Percentiles rank a stretch among this genome's conserved stretches.
phyloP scores from a whole-genome alignment of 1,140 invertebrate species.

The Leptopilina boulardi region DNA sequence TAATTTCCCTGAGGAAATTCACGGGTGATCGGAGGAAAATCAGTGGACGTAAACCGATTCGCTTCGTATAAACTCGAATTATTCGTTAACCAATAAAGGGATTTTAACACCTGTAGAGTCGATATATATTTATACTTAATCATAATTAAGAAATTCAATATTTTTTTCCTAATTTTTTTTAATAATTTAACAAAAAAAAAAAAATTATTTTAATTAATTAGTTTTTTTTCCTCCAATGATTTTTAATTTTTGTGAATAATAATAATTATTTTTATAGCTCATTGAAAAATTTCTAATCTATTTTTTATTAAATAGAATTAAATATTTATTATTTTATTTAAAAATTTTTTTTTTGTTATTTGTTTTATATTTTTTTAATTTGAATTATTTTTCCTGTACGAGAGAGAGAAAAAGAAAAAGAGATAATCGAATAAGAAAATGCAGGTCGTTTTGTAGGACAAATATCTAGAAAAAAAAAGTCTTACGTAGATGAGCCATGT shows the following conservation, averaged over 20 bases:
- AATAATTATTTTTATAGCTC: too few species aligned
- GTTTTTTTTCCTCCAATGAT: too few species aligned
- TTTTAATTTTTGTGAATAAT: too few species aligned
- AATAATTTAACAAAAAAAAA: too few species aligned
- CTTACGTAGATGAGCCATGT: conserved; percentile 29
- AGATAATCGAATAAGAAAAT: conserved; percentile 33
- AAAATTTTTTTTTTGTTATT: too few species aligned
- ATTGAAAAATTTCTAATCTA: too few species aligned
- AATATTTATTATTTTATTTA: too few species aligned
- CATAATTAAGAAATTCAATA: not conserved
- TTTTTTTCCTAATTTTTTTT: too few species aligned
- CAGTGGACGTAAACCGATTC: conserved; percentile 47
- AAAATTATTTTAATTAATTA: too few species aligned
- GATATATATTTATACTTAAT: not conserved
- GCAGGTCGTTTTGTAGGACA: conserved; percentile 35
- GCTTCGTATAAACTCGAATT: conserved; percentile 46
- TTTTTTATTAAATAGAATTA: too few species aligned
- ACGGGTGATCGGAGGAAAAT: conserved; percentile 57
- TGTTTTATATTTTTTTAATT: too few species aligned
- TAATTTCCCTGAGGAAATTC: conserved; percentile 66
- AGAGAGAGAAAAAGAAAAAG: not conserved
- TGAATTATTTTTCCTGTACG: too few species aligned
- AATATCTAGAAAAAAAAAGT: conserved; percentile 41
- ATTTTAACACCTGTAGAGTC: conserved; percentile 50
- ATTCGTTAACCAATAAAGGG: conserved; percentile 48